Evolutionary conservation across 2,113 vertebrate species (phyloP), one percentile per base, ranked within the genome.

Genomic region (Nannobrachium achirus): DNA sequence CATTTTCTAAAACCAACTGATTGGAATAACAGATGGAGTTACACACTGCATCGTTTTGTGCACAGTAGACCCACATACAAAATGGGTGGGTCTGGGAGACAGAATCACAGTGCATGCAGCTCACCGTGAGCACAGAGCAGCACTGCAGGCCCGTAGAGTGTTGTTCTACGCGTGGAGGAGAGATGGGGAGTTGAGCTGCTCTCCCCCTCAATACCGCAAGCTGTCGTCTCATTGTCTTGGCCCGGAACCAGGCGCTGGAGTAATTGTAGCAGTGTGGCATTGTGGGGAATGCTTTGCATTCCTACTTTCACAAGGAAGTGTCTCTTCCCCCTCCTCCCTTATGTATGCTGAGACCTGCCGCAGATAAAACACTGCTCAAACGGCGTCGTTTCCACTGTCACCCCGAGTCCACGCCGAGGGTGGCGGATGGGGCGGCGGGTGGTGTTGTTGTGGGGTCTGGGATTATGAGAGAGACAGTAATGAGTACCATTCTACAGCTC

Each of bases 261-360:
- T 90, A 89, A 92, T 91, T 90, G 84, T 90, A 88, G 83, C 80
- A 87, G 86, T 85, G 88, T 88, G 88, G 91, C 84, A 92, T 87
- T 90, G 89, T 85, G 87, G 85, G 79, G 89, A 89, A 91, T 92
- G 81, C 75, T 90, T 89, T 73, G 56, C 88, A 92, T 92, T 93
- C 91, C 81, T 89, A 81, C 86, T 87, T 82, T 89, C 83, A 87
- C 81, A 89, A 84, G 88, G 89, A 90, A 84, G 83, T 82, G 82
- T 82, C 42, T 83, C 79, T 69, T 71, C 69, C 73, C 82, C 79
- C 73, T 16, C 71, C 73, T 78, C 79, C 70, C 73, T 78, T 76
- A 69, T 70, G n/a, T 33, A 33, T 33, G 82, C 56, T 79, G 67
- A 70, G 84, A 88, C 86, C 78, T 88, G 84, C 77, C 71, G 69